Percentiles rank a stretch among this genome's conserved stretches.
Conservation (phyloP, 2,113 vertebrate species). For the Agelaius tricolor region DNA sequence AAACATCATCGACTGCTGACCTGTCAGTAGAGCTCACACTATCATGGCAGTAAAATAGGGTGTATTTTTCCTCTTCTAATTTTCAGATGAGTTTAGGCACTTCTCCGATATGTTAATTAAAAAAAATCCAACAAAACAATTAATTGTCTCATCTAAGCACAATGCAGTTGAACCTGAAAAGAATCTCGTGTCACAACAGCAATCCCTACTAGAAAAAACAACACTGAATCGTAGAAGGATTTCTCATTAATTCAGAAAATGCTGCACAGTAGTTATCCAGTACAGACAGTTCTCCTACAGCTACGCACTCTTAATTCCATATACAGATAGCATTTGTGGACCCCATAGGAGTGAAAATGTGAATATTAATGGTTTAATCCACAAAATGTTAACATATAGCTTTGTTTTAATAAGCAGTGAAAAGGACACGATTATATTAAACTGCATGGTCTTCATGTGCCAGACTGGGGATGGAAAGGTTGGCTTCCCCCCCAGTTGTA, state of each 20-base stretch:
- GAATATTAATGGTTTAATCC: background rate
- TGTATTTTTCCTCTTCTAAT: background rate
- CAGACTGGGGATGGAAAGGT: background rate
- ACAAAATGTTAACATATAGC: background rate
- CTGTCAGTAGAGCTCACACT: background rate
- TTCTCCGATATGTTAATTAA: background rate
- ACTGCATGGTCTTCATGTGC: accelerated
- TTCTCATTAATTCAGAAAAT: background rate
- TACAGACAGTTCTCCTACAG: background rate
- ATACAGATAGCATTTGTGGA: background rate
- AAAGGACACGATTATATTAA: background rate
- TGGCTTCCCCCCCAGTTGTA: background rate
- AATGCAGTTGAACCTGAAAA: background rate
- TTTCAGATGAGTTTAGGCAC: background rate
- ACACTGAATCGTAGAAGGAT: background rate
- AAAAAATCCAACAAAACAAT: background rate
- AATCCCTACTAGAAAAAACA: background rate
- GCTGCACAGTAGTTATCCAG: background rate
- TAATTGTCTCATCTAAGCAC: background rate
- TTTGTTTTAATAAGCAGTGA: background rate
- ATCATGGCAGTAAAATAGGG: background rate
- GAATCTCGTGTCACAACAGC: background rate
- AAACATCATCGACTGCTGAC: background rate
- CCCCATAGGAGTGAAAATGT: background rate
- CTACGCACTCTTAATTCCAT: background rate